Conservation (phyloP, 2,113 vertebrate species). For the Laticauda laticaudata region DNA sequence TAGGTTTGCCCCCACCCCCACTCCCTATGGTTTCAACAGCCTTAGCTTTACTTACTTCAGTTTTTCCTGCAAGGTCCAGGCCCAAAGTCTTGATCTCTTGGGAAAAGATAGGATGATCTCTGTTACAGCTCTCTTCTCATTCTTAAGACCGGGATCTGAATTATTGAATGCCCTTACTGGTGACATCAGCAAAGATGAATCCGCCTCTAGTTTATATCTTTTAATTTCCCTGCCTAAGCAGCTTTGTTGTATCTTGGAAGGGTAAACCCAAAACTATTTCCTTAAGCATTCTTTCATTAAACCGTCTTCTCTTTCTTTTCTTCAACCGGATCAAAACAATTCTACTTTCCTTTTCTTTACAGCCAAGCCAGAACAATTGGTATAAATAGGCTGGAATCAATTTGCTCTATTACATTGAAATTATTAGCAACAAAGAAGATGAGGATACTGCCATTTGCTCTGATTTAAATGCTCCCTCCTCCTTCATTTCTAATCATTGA, state of each 20-base stretch:
- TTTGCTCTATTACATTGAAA: rapidly evolving
- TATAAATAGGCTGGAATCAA: rapidly evolving
- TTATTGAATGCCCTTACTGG: conserved; percentile 9
- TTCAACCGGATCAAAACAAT: not conserved
- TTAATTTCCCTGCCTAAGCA: not conserved
- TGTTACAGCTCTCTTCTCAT: not conserved
- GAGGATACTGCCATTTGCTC: not conserved
- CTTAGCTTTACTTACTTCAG: not conserved
- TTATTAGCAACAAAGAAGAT: not conserved
- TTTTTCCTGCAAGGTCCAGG: not conserved
- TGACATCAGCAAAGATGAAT: conserved; percentile 21
- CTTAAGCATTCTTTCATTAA: not conserved
- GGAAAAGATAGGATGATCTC: not conserved
- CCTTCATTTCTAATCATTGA: not conserved
- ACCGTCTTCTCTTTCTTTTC: rapidly evolving
- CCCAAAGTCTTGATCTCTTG: not conserved
- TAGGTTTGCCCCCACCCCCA: not conserved
- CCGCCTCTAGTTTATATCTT: conserved; percentile 14
- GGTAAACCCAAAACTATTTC: not conserved
- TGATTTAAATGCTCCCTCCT: not conserved
- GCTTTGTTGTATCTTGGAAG: not conserved
- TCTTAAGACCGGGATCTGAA: not conserved
- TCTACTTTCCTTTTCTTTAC: not conserved
- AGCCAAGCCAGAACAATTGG: not conserved
- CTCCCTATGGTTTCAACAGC: rapidly evolving